Evolutionary conservation across 2,797 vertebrate genomes (phyloP), one percentile per base, ranked within the genome.

Genomic region (Anguilla marmorata): DNA sequence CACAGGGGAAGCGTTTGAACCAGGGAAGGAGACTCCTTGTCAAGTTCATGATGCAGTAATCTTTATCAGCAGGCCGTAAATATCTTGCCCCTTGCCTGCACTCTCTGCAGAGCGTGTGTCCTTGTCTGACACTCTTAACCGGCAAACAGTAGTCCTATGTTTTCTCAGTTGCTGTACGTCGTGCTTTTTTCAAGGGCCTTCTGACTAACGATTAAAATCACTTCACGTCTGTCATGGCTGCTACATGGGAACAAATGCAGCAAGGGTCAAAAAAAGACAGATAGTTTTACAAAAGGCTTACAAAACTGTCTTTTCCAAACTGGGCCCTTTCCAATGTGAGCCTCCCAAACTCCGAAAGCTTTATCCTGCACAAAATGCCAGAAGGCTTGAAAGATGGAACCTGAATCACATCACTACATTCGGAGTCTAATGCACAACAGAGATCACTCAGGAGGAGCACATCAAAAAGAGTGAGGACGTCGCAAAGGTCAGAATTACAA

Each of bases 31-130:
- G 79, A 50, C 79, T 82, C 79, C 79, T 82, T 82, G 41, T 50
- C 19, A 82, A 92, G 88, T 93, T 93, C 91, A 89, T 88, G 93
- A 94, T 94, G 92, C 93, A 92, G 92, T 92, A 93, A 91, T 56
- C 91, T 74, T 86, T 52, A 58, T 87, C 86, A 16, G 89, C 89
- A 83, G 92, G 90, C 91, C 91, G 89, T 94, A 94, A 95, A 95
- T 94, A 92, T 93, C 19, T 45, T 4, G 12, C 54, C 21, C 41
- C 21, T 48, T 50, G 79, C 33, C 79, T n/a, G 45, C 45, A 7
- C 21, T 41, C 30, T n/a, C 79, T n/a, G 24, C 21, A 45, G 41
- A 24, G 7, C 2, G 7, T 7, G 54, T 21, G 86, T 93, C 93
- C 93, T 91, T 87, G 91, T 2, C 50, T 89, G 92, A 94, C 90